Conservation (phyloP, 30 jellyfish, hydroid and myxozoan genomes). For the Mastigias papua region DNA sequence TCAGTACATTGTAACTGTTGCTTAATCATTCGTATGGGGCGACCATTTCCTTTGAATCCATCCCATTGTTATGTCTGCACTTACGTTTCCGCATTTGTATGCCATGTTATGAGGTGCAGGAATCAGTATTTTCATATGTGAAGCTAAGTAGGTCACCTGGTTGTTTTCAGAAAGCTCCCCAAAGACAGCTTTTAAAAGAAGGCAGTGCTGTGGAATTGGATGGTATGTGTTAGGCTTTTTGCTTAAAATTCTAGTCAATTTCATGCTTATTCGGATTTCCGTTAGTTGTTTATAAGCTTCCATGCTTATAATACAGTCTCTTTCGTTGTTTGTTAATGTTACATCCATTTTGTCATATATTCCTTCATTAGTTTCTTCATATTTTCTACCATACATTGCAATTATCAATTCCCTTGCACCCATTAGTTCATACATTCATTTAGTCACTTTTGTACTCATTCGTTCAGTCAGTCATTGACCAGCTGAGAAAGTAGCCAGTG, state of each 20-base stretch:
- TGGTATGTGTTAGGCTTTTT: conserved; percentile 57
- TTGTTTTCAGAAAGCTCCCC: conserved; percentile 80
- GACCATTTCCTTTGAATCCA: too few relatives aligned
- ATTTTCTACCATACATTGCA: not conserved
- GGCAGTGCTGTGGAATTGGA: conserved; percentile 92
- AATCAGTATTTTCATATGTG: not conserved
- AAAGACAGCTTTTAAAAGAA: conserved; percentile 93
- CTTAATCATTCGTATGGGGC: too few relatives aligned
- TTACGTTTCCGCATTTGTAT: too few relatives aligned
- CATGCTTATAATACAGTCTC: not conserved
- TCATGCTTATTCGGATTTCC: not conserved
- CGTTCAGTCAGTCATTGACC: not conserved
- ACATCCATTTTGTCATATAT: not conserved
- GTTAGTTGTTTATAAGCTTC: too few relatives aligned
- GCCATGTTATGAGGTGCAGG: not conserved
- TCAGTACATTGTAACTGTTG: too few relatives aligned
- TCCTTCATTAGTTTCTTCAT: not conserved
- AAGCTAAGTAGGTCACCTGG: not conserved
- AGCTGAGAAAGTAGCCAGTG: too few relatives aligned
- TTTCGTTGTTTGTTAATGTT: not conserved
- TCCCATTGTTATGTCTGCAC: too few relatives aligned
- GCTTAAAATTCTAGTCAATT: not conserved
- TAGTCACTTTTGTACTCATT: not conserved
- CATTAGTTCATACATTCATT: not conserved
- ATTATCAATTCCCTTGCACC: not conserved